Evolutionary conservation across 35 echinoderm and acorn worm genomes (phyloP).

Genomic region (Diadema setosum): DNA sequence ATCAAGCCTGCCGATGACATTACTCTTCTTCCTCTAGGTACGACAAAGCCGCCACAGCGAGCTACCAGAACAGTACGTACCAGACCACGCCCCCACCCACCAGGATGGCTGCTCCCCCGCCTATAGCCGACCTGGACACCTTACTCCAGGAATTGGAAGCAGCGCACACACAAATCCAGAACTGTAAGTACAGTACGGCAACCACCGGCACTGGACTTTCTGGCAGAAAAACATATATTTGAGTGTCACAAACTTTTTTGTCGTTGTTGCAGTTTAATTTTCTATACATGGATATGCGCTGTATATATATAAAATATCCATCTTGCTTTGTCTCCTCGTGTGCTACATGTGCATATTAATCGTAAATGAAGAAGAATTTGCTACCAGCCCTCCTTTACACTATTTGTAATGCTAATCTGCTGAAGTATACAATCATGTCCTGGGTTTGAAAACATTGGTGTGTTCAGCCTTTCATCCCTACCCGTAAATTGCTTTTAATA

Average conservation of each 20-base stretch:
- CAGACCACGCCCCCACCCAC: constrained; percentile 21
- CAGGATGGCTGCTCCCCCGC: constrained; percentile 71
- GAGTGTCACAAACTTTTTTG: neutral
- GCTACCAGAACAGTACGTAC: constrained; percentile 61
- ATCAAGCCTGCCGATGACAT: too few relatives aligned
- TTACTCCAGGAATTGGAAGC: constrained; percentile 83
- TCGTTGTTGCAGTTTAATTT: neutral
- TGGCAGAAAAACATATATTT: neutral
- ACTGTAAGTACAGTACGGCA: constrained; percentile 70
- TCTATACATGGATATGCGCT: neutral
- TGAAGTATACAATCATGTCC: too few relatives aligned
- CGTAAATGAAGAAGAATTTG: too few relatives aligned
- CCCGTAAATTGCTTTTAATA: too few relatives aligned
- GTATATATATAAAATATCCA: neutral
- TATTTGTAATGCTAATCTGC: too few relatives aligned
- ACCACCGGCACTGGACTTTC: too few relatives aligned
- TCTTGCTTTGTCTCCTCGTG: too few relatives aligned
- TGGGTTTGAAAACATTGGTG: too few relatives aligned
- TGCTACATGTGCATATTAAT: too few relatives aligned
- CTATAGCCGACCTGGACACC: constrained; percentile 73
- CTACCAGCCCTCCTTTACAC: too few relatives aligned
- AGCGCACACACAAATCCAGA: constrained; percentile 81
- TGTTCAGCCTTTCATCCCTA: too few relatives aligned
- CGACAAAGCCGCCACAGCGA: neutral
- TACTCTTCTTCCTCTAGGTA: neutral